phyloP scores from a whole-genome alignment of 2,797 vertebrate species.

The Eremophila alpestris region DNA sequence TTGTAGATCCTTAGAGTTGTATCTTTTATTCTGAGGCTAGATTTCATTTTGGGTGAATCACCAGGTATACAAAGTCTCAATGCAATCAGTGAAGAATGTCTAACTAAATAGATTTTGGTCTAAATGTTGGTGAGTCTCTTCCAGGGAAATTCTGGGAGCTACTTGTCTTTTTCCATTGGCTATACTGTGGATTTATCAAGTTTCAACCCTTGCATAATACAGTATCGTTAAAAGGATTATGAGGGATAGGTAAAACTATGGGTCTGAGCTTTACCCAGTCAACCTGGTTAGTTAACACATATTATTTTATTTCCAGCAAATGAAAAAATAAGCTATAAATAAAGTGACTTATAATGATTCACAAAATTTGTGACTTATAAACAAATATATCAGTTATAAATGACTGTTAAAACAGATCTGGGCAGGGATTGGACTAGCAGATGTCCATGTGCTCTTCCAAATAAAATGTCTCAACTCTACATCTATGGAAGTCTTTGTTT shows the following conservation, averaged over 20 bases:
- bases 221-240: neutral
- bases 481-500: neutral
- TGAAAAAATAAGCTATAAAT: neutral
- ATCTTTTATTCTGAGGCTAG: neutral
- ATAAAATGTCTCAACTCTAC: neutral
- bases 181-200: neutral
- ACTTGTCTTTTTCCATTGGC: neutral
- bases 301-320: neutral
- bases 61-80: neutral
- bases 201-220: neutral
- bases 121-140: neutral
- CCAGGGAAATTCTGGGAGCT: neutral
- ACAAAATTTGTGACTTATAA: neutral
- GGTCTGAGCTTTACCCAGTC: neutral
- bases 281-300: fast-evolving
- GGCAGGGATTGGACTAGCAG: neutral
- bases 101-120: neutral
- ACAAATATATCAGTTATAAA: neutral
- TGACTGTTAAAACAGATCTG: neutral
- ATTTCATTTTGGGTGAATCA: neutral
- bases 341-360: neutral
- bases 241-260: neutral
- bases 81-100: neutral
- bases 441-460: neutral
- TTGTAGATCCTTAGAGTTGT: neutral